Evolutionary conservation across 1,140 invertebrate genomes (phyloP), one percentile per base, ranked within the genome.

Genomic region (Bombus picipes): DNA sequence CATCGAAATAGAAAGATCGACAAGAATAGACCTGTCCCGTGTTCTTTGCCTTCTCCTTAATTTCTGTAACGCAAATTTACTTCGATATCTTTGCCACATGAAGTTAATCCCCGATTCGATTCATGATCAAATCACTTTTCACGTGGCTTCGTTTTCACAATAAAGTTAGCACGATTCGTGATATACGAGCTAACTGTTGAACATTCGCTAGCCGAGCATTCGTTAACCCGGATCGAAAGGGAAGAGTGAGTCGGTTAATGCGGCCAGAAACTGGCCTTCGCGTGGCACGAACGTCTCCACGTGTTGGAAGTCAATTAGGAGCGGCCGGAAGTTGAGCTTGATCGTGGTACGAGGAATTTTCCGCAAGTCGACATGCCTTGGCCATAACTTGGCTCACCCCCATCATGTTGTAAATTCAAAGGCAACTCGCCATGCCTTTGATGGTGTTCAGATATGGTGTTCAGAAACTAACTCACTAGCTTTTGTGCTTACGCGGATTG

Each of bases 291-390:
- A 34, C 75, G 47, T 53, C 47, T 53, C 47, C 18, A 53, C 47
- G 47, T 53, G 47, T 22, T 53, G 88, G 85, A 90, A 91, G 88
- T 92, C 88, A 89, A 91, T 91, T 88, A 90, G 83, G 79, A 86
- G 75, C 90, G 81, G 73, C 62, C 82, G 86, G 86, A 90, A 91
- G 86, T 84, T 83, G 47, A 74, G 37, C 39, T 37, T 76, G 53
- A 53, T 10, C 28, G 12, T 1, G 70, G 41, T 53, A 22, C 47
- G 47, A 10, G 53, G 57, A 59, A 79, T 86, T 86, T 86, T 47
- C 62, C 74, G 86, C 77, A 78, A 62, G 28, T 25, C 53, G 78
- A 68, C 73, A 66, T 73, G 72, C 57, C 43, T 65, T n/a, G 15
- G 57, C 25, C 66, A 66, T 76, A 89, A 89, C 76, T 68, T 18